A percentile compares a stretch with the other conserved stretches of the same genome.
phyloP scores from a whole-genome alignment of 2,888 invertebrate genomes.

The Volucella inanis region DNA sequence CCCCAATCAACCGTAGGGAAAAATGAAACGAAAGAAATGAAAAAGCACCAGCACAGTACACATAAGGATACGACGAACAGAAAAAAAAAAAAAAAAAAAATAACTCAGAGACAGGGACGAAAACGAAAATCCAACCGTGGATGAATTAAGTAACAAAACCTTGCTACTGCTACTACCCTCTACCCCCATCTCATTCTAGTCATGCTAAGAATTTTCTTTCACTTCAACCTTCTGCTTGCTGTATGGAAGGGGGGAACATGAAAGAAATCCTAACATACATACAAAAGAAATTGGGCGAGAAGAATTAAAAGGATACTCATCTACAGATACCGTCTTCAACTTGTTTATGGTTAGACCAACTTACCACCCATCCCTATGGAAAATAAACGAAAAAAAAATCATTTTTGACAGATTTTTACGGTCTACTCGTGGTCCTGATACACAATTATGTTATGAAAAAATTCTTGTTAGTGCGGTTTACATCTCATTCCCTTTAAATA shows the following conservation, averaged over 20 bases:
- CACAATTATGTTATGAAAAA: constrained; percentile 38
- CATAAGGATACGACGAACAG: constrained; percentile 32
- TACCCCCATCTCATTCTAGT: not conserved
- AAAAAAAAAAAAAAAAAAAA: constrained; percentile 47
- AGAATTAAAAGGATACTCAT: constrained; percentile 72
- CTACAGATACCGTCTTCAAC: constrained; percentile 14
- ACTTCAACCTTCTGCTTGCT: constrained; percentile 32
- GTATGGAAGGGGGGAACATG: not conserved
- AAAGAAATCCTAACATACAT: constrained; percentile 41
- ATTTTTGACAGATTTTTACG: constrained; percentile 64
- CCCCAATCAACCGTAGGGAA: constrained; percentile 67
- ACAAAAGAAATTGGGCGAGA: constrained; percentile 72
- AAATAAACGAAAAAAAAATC: constrained; percentile 28
- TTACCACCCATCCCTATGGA: not conserved
- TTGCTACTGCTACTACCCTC: constrained; percentile 37
- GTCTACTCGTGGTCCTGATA: constrained; percentile 20
- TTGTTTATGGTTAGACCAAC: not conserved
- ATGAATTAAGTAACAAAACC: constrained; percentile 75
- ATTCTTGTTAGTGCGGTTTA: not conserved
- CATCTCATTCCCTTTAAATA: no score
- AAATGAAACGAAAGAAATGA: constrained; percentile 70
- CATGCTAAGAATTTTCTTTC: constrained; percentile 15
- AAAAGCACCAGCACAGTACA: constrained; percentile 62
- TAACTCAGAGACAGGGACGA: constrained; percentile 66
- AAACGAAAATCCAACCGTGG: constrained; percentile 71